Conservation (phyloP, 2,113 vertebrate genomes). For the Phylloscopus trochiloides region DNA sequence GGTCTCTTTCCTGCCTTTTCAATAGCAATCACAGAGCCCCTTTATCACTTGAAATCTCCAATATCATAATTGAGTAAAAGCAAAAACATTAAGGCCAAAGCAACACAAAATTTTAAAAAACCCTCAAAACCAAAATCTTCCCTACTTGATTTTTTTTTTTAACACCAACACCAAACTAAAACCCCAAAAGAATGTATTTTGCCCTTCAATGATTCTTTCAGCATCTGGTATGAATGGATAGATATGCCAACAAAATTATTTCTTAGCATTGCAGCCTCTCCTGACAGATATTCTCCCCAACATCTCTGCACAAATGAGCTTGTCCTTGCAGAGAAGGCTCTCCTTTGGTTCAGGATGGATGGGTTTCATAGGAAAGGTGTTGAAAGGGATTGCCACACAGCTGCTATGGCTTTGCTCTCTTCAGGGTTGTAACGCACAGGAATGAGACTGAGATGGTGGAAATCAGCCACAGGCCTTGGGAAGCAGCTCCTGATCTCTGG, state of each 20-base stretch:
- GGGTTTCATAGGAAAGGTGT: background rate
- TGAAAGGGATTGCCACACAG: background rate
- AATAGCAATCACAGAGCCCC: background rate
- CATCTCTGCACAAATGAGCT: background rate
- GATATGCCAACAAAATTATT: background rate
- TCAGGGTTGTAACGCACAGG: rapidly evolving
- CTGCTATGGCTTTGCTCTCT: background rate
- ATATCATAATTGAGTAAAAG: background rate
- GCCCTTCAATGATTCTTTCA: background rate
- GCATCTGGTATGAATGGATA: background rate
- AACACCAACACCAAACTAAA: background rate
- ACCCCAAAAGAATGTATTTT: background rate
- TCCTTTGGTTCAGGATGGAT: background rate
- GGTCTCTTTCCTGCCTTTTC: background rate
- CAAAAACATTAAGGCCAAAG: background rate
- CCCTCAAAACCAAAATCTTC: background rate
- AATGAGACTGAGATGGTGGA: background rate
- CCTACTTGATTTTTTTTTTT: background rate
- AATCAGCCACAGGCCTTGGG: background rate
- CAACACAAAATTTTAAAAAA: background rate
- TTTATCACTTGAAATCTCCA: background rate
- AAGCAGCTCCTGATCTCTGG: background rate
- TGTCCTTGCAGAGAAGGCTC: background rate
- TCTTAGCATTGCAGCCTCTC: background rate
- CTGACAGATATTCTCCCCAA: background rate